These are phyloP conservation scores for Olivierus martensii DNA, from an alignment of 1,140 invertebrate species.

Conservation along the genomic window DNA sequence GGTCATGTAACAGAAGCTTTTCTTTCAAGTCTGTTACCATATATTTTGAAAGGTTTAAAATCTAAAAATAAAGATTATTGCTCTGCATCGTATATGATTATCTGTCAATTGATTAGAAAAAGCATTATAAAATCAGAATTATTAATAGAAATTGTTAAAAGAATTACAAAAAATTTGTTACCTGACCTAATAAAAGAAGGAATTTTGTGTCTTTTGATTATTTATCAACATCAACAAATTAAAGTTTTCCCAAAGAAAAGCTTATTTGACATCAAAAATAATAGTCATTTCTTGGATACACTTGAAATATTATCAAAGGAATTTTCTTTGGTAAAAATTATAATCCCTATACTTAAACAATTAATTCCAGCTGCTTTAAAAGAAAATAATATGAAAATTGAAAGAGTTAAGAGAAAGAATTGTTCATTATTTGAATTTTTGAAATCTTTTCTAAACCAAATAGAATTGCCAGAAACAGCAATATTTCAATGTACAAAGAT, in stretches of 20 bases:
- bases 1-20: slow-evolving; percentile 47
- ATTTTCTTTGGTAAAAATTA: background rate
- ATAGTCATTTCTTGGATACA: background rate
- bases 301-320: background rate
- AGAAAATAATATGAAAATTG: background rate
- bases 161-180: slow-evolving; percentile 12
- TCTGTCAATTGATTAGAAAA: slow-evolving; percentile 48
- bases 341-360: background rate
- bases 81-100: slow-evolving; percentile 56
- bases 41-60: slow-evolving; percentile 48
- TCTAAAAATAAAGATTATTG: slow-evolving; percentile 51
- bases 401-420: too few species aligned
- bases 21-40: slow-evolving; percentile 50
- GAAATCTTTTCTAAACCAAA: too few species aligned
- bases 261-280: background rate
- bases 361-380: background rate
- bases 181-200: background rate
- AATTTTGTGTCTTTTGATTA: background rate
- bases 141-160: slow-evolving; percentile 41
- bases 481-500: too few species aligned
- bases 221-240: slow-evolving; percentile 9
- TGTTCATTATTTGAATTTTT: too few species aligned
- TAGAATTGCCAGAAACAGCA: too few species aligned
- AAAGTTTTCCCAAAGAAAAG: background rate
- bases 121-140: slow-evolving; percentile 43